Base-by-base conservation (phyloP, 2,113 vertebrate species). In the Tragelaphus buxtoni region DNA sequence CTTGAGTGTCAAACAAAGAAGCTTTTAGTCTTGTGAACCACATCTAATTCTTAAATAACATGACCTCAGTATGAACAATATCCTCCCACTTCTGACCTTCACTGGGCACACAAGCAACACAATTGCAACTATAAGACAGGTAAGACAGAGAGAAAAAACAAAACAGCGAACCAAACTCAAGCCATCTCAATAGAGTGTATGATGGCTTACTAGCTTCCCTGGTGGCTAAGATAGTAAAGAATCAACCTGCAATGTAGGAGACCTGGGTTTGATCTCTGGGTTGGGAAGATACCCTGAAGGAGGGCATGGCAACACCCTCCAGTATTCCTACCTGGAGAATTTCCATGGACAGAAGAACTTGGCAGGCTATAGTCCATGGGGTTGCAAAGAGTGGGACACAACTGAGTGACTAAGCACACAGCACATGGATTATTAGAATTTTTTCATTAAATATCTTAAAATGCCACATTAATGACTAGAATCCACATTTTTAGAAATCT, bases 1-100 rank as follows among this genome's bases (percentile, higher is more conserved):
- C 60, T 35, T 84, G n/a, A 55, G 56, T 61, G 79, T 77, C 88
- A 91, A 96, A 86, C 30, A 97, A 55, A 95, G 97, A 98, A 97
- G 97, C 96, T 99, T 98, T 99, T 98, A 98, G 97, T 97, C 88
- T 96, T 79, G 32, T 98, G 98, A 98, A 98, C 97, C 97, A 63
- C 90, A 97, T 89, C 91, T 98, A 98, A 98, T 98, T 97, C 83
- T 97, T 63, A 98, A 96, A 98, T 92, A 88, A 88, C 72, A 96
- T 94, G 88, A 92, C 76, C 51, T 96, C 51, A 24, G 45, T 35
- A 88, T 98, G 97, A 98, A 88, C 12, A 3, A 76, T 91, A 60
- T 69, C 90, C 39, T 51, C 96, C 86, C 72, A 90, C 28, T 24
- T 55, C 89, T 63, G 90, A 55, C 63, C 65, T 79, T 96, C 56